A percentile compares a stretch with the other conserved stretches of the same genome.
phyloP scores from a whole-genome alignment of 2,113 vertebrate species.

The Mungos mungo region DNA sequence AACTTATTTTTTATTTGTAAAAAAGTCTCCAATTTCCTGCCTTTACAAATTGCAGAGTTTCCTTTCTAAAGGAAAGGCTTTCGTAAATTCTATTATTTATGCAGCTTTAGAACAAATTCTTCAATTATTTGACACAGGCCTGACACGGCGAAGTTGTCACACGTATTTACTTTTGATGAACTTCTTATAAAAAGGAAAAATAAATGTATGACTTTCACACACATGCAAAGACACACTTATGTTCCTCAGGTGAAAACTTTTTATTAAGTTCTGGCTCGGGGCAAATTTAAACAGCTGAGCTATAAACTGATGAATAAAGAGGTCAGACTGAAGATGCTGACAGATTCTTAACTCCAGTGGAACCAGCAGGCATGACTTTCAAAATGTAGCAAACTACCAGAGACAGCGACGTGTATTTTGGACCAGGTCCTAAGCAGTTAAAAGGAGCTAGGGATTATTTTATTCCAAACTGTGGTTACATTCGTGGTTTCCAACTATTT shows the following conservation, averaged over 20 bases:
- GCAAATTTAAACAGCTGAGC: constrained; percentile 52
- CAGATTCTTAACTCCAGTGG: neutral
- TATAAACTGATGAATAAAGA: constrained; percentile 39
- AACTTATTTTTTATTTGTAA: constrained; percentile 10
- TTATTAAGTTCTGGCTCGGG: constrained; percentile 60
- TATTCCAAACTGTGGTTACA: constrained; percentile 49
- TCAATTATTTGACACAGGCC: neutral
- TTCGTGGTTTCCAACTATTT: constrained; percentile 38
- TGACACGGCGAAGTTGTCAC: neutral
- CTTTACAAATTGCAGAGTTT: neutral
- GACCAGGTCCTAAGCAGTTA: constrained; percentile 21
- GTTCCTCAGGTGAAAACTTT: constrained; percentile 6
- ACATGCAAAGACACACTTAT: neutral
- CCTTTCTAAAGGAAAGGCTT: neutral
- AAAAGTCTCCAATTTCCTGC: constrained; percentile 31
- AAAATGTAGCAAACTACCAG: neutral
- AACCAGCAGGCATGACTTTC: neutral
- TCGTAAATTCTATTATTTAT: neutral
- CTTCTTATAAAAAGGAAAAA: constrained; percentile 15
- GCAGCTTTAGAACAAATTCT: neutral
- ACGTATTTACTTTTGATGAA: neutral
- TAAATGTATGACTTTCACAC: neutral
- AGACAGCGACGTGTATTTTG: neutral
- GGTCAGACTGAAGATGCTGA: constrained; percentile 47
- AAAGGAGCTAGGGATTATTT: constrained; percentile 44